Conservation (phyloP, 2,888 invertebrate genomes). For the Chymomyza fuscimana region DNA sequence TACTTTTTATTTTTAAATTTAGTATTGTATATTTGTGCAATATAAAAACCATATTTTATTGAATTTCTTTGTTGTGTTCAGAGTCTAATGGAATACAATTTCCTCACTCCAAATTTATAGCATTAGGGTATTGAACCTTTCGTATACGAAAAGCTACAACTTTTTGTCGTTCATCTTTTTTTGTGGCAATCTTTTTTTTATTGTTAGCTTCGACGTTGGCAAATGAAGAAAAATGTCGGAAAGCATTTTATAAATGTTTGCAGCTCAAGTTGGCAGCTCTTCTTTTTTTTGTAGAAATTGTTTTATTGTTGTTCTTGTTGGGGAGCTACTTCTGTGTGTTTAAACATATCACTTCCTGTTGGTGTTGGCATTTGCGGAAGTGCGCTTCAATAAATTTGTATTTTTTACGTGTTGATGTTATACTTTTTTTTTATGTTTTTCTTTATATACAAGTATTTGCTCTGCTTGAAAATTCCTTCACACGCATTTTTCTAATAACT, state of each 20-base stretch:
- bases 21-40: no score
- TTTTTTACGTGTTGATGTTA: constrained; percentile 56
- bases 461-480: constrained; percentile 4
- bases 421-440: constrained; percentile 20
- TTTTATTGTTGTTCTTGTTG: constrained; percentile 26
- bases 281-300: not conserved
- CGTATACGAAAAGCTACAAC: not conserved
- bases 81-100: no score
- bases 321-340: constrained; percentile 23
- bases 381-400: constrained; percentile 65
- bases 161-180: not conserved
- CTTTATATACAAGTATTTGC: constrained; percentile 13
- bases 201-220: constrained; percentile 26
- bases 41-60: no score
- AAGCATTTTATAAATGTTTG: constrained; percentile 65
- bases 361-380: constrained; percentile 60
- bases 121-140: not conserved
- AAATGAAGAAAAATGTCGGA: constrained; percentile 71
- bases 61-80: no score
- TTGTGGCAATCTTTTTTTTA: not conserved
- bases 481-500: constrained; percentile 55
- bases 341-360: constrained; percentile 54
- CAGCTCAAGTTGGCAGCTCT: constrained; percentile 22
- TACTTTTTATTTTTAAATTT: no score
- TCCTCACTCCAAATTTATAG: no score